phyloP scores from a whole-genome alignment of 2,113 vertebrate genomes.

The Chiloscyllium plagiosum region DNA sequence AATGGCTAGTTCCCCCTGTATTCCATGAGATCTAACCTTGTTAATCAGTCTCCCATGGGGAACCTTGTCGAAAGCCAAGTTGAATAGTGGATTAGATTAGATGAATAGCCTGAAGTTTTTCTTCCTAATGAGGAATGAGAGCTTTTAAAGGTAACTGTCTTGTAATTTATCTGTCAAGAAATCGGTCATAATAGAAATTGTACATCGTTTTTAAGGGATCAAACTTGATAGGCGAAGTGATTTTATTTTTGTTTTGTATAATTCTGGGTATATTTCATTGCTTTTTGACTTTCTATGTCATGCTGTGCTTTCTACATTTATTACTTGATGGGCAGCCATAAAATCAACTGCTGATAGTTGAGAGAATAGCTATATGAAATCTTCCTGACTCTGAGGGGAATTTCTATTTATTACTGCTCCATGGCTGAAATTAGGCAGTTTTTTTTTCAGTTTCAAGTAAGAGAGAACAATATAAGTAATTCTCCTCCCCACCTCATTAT shows the following conservation, averaged over 20 bases:
- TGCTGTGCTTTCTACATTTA: background rate
- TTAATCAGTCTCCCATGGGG: too few relatives aligned
- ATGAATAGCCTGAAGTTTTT: background rate
- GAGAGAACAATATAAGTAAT: background rate
- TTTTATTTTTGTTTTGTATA: background rate
- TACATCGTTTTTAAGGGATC: background rate
- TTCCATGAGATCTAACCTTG: too few relatives aligned
- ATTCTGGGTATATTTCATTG: background rate
- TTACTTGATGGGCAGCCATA: background rate
- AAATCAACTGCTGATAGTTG: background rate
- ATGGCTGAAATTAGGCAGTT: background rate
- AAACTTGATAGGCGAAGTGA: background rate
- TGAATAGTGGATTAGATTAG: background rate
- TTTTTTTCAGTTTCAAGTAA: background rate
- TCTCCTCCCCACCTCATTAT: background rate
- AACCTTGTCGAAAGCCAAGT: background rate
- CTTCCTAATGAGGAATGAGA: background rate
- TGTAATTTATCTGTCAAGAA: background rate
- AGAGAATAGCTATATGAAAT: background rate
- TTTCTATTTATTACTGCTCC: background rate
- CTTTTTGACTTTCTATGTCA: background rate
- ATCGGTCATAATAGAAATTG: background rate
- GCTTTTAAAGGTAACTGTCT: background rate
- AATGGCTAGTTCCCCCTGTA: too few relatives aligned
- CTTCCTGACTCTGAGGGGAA: background rate